Conservation (phyloP, 2,888 invertebrate genomes). For the Serrognathus titanus region DNA sequence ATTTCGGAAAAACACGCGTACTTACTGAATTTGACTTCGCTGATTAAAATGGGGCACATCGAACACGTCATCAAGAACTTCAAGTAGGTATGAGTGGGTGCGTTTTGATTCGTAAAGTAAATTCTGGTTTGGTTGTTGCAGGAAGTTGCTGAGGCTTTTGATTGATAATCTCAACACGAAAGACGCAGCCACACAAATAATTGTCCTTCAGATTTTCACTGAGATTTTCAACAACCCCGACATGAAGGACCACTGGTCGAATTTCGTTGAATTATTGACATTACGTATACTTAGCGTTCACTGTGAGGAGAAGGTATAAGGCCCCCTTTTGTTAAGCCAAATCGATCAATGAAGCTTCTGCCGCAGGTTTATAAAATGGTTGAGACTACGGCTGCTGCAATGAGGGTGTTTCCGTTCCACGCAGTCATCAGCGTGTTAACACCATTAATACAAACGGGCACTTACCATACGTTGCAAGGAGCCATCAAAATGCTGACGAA, state of each 20-base stretch:
- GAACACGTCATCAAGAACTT: constrained; percentile 54
- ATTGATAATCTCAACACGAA: constrained; percentile 67
- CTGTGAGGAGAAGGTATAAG: constrained; percentile 64
- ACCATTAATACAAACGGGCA: constrained; percentile 85
- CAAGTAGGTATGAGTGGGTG: constrained; percentile 47
- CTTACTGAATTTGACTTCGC: constrained; percentile 48
- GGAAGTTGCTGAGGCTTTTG: constrained; percentile 71
- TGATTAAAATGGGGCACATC: constrained; percentile 53
- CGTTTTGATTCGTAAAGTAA: not conserved
- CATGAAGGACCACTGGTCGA: constrained; percentile 75
- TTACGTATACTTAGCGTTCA: constrained; percentile 87
- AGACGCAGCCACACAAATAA: constrained; percentile 65
- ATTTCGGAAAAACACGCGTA: constrained; percentile 43
- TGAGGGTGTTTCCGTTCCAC: constrained; percentile 76
- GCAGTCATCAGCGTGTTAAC: constrained; percentile 64
- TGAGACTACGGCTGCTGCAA: constrained; percentile 77
- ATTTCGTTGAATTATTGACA: constrained; percentile 87
- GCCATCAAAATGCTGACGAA: constrained; percentile 89
- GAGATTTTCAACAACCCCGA: constrained; percentile 80
- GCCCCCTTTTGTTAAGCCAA: not conserved
- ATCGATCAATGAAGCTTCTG: constrained; percentile 6
- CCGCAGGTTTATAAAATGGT: constrained; percentile 74
- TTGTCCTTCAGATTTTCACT: constrained; percentile 76
- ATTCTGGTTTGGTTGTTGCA: constrained; percentile 33
- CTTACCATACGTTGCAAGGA: constrained; percentile 83